phyloP scores from a whole-genome alignment of 2,888 invertebrate genomes.

The Agapetus fuscipes region DNA sequence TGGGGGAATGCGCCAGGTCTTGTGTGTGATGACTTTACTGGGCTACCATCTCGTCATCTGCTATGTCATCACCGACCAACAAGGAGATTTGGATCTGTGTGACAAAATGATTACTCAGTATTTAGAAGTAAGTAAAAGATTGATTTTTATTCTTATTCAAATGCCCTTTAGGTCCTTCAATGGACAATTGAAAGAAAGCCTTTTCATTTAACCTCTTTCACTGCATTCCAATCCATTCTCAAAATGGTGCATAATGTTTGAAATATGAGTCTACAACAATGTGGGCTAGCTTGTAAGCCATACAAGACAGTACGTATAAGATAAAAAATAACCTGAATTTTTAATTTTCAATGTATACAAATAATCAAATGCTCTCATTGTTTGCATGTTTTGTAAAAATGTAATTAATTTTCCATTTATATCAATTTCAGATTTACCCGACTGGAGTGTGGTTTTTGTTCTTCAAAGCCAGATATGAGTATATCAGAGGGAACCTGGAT shows the following conservation, averaged over 20 bases:
- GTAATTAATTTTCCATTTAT: no score
- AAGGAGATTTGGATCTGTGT: conserved; percentile 70
- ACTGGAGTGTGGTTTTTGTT: conserved; percentile 87
- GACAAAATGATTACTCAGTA: conserved; percentile 65
- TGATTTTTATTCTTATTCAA: no score
- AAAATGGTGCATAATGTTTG: no score
- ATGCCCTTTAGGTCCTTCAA: no score
- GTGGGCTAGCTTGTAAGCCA: no score
- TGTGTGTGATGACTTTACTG: conserved; percentile 78
- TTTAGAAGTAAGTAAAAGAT: conserved; percentile 42
- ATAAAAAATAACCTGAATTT: no score
- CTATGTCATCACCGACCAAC: conserved; percentile 70
- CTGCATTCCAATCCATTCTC: no score
- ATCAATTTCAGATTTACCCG: conserved; percentile 51
- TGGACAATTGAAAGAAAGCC: not conserved
- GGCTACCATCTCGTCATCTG: conserved; percentile 80
- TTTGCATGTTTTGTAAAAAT: no score
- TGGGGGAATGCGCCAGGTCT: conserved; percentile 70
- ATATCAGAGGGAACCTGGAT: conserved; percentile 68
- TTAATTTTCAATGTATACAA: no score
- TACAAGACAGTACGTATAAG: no score
- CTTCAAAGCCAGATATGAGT: conserved; percentile 77
- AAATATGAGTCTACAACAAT: no score
- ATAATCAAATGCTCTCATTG: no score
- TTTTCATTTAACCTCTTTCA: not conserved